A percentile compares a stretch with the other conserved stretches of the same genome.
These are phyloP conservation scores for Takifugu flavidus DNA, from an alignment of 2,113 vertebrate genomes.

Conservation along the genomic window DNA sequence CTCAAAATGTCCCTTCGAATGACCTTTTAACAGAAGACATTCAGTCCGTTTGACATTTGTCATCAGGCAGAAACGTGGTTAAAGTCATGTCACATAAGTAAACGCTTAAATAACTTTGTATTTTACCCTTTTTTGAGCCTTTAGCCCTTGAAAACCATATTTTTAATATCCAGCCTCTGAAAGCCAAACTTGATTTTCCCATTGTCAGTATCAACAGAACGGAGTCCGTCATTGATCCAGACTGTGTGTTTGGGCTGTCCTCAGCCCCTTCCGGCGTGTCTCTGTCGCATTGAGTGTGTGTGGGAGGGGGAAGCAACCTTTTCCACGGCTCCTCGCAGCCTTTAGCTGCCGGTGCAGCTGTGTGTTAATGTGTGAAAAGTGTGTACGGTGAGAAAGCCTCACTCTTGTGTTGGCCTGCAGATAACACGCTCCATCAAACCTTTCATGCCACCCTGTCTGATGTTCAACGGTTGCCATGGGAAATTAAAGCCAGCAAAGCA, in stretches of 20 bases:
- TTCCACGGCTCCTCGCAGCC: slow-evolving; percentile 52
- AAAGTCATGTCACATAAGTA: no score
- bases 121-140: no score
- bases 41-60: no score
- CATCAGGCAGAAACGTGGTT: no score
- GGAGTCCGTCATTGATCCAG: slow-evolving; percentile 20
- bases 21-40: no score
- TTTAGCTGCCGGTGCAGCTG: slow-evolving; percentile 60
- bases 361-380: slow-evolving; percentile 58
- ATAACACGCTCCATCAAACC: slow-evolving; percentile 13
- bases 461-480: slow-evolving; percentile 54
- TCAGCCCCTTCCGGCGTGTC: slow-evolving; percentile 48
- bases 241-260: slow-evolving; percentile 52
- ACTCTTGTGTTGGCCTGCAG: slow-evolving; percentile 4
- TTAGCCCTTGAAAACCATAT: no score
- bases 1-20: no score
- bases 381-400: slow-evolving; percentile 40
- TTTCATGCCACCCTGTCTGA: slow-evolving; percentile 37
- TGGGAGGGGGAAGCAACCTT: slow-evolving; percentile 56
- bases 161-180: no score
- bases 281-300: slow-evolving; percentile 64
- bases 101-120: no score
- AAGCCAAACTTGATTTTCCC: background rate
- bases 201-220: slow-evolving; percentile 4
- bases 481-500: slow-evolving; percentile 57